Base-by-base conservation (phyloP, 2,113 vertebrate species). In the Otis tarda region DNA sequence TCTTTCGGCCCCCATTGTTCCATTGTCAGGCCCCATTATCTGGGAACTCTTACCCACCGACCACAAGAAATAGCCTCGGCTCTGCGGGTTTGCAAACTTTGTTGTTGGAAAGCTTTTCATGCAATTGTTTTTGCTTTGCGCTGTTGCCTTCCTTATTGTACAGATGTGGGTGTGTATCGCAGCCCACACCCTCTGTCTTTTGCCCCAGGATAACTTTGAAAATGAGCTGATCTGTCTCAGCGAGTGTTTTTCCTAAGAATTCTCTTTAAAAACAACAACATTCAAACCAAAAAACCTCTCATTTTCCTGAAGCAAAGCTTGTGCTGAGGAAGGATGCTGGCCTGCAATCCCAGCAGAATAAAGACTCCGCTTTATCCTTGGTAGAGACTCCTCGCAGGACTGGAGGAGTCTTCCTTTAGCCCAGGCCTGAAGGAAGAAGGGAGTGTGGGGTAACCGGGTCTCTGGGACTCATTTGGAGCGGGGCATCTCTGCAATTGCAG, bases 31-130 rank as follows among this genome's bases (percentile, higher is more conserved):
- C 92, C 52, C 65, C 79, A 96, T 97, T 97, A 96, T 96, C 95
- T 96, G 95, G 94, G 95, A 96, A 93, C 83, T 94, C 92, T 90
- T 97, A 95, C 93, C 95, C 96, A 95, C 57, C 2, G 9, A 95
- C 96, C 96, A 95, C 95, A 96, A 97, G 95, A 93, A 96, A 97
- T 96, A 93, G 92, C 73, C 92, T 87, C 73, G 61, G 95, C 94
- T 86, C 88, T 97, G 95, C 0, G 95, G 96, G 94, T 96, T 97
- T 96, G 95, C 88, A 94, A 86, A 96, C 95, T 96, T 96, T 94
- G 95, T 95, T 96, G 95, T 78, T 95, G 95, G 88, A 96, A 96
- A 93, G 95, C 94, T 96, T 96, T 96, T 95, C 94, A 95, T 96
- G 95, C 95, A 90, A 96, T 96, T 96, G 96, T 96, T 96, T 95